Evolutionary conservation across 2,113 vertebrate species (phyloP).

Genomic region (Symphodus melops): DNA sequence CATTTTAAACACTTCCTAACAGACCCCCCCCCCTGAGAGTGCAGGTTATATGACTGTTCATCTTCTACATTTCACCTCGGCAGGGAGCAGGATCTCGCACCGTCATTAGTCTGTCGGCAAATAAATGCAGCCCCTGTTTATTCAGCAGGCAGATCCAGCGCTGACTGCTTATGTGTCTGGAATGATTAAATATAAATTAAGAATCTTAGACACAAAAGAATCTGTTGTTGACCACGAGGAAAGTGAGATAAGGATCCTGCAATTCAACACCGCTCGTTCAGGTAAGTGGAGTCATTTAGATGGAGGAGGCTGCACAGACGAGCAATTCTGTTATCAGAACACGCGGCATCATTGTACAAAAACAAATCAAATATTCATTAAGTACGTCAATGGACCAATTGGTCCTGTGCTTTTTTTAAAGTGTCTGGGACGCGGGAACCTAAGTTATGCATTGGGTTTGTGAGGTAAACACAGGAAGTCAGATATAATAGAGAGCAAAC

Average conservation of each 20-base stretch:
- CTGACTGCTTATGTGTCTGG: constrained; percentile 31
- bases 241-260: constrained; percentile 13
- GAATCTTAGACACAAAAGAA: constrained; percentile 16
- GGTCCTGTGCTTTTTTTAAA: constrained; percentile 4
- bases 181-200: constrained; percentile 51
- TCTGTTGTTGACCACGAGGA: constrained; percentile 1
- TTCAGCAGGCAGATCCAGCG: constrained; percentile 44
- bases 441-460: not conserved
- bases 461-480: constrained; percentile 12
- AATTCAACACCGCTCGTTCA: constrained; percentile 39
- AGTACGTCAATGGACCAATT: not conserved
- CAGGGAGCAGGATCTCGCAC: constrained; percentile 43
- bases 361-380: constrained; percentile 30
- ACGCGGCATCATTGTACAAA: constrained; percentile 3
- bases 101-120: constrained; percentile 56
- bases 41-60: constrained; percentile 61
- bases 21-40: constrained; percentile 46
- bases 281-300: not conserved
- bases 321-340: constrained; percentile 6
- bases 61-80: constrained; percentile 52
- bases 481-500: constrained; percentile 34
- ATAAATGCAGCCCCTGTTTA: constrained; percentile 52
- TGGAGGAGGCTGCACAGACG: not conserved
- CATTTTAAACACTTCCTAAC: constrained; percentile 35
- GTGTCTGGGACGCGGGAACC: constrained; percentile 1